phyloP scores from a whole-genome alignment of 2,888 invertebrate genomes.

The Drosophila barbarae region DNA sequence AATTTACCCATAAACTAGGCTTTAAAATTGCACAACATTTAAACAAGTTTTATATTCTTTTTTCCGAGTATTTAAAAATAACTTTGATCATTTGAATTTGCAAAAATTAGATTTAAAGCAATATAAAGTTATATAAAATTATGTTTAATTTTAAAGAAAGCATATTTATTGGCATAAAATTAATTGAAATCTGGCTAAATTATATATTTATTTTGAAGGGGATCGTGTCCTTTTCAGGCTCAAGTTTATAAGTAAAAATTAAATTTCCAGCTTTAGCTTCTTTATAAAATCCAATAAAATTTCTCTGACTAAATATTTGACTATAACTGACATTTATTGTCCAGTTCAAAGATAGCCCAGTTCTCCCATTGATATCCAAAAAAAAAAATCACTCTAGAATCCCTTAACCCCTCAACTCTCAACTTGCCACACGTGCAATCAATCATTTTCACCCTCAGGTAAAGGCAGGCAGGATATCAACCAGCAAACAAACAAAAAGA shows the following conservation, averaged over 20 bases:
- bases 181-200: not conserved
- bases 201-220: not conserved
- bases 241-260: not conserved
- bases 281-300: not conserved
- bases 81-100: too few relatives aligned
- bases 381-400: not conserved
- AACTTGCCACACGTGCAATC: slow-evolving; percentile 8
- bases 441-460: slow-evolving; percentile 23
- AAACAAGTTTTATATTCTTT: not conserved
- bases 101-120: not conserved
- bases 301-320: not conserved
- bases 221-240: not conserved
- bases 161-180: not conserved
- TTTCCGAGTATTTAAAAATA: not conserved
- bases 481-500: slow-evolving; percentile 26
- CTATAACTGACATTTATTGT: not conserved
- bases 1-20: not conserved
- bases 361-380: not conserved
- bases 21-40: not conserved
- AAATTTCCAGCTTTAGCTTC: not conserved
- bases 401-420: not conserved
- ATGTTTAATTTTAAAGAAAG: not conserved
- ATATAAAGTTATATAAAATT: too few relatives aligned
- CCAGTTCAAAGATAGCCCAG: not conserved
- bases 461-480: slow-evolving; percentile 27